Evolutionary conservation across 2,888 invertebrate species (phyloP).

Genomic region (Crocallis elinguaria): DNA sequence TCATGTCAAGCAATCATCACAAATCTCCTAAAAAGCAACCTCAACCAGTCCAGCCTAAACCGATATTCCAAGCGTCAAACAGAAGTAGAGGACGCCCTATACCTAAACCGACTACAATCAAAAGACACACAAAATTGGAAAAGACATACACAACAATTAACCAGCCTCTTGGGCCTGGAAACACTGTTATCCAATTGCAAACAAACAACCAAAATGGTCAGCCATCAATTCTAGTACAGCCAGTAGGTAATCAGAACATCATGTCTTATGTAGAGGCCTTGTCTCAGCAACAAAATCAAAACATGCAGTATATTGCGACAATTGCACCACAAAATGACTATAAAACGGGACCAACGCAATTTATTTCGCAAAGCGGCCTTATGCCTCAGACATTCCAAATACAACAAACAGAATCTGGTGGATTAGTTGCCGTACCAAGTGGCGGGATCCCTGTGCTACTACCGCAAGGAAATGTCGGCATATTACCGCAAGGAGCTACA

Average conservation of each 20-base stretch:
- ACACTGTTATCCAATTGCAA: constrained; percentile 85
- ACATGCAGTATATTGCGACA: constrained; percentile 91
- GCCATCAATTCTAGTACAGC: constrained; percentile 89
- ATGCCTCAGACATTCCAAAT: constrained; percentile 86
- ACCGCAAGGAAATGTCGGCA: constrained; percentile 81
- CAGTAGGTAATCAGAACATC: constrained; percentile 84
- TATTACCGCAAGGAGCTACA: constrained; percentile 83
- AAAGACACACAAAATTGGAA: constrained; percentile 78
- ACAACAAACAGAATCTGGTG: constrained; percentile 86
- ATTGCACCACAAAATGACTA: constrained; percentile 86
- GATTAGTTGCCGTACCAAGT: constrained; percentile 85
- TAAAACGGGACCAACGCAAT: constrained; percentile 83
- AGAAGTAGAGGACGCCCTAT: constrained; percentile 76
- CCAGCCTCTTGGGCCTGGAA: constrained; percentile 74
- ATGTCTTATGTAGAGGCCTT: constrained; percentile 89
- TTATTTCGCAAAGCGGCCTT: constrained; percentile 81
- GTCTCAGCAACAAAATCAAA: constrained; percentile 88
- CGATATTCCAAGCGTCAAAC: constrained; percentile 76
- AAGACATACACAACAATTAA: constrained; percentile 78
- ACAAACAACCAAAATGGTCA: constrained; percentile 82
- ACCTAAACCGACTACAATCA: constrained; percentile 77
- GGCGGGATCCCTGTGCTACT: constrained; percentile 83
- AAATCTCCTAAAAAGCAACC: constrained; percentile 81
- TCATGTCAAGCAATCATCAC: constrained; percentile 70
- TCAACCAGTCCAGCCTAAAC: constrained; percentile 76